Conservation (phyloP, 2,797 vertebrate genomes). For the Florisuga fusca region DNA sequence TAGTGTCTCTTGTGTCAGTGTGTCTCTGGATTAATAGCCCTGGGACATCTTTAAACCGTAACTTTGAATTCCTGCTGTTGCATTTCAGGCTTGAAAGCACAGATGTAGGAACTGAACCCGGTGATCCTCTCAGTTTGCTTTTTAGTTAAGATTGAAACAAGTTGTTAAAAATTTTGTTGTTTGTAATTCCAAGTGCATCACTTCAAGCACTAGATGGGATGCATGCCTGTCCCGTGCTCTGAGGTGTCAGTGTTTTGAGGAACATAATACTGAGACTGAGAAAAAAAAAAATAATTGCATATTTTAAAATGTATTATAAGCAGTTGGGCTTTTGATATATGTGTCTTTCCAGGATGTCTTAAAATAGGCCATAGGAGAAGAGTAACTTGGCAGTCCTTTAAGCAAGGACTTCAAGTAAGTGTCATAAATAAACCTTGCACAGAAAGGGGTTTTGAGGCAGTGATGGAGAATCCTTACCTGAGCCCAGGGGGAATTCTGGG, state of each 20-base stretch:
- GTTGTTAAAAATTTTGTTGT: background rate
- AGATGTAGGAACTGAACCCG: background rate
- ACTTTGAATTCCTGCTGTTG: background rate
- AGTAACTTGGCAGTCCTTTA: background rate
- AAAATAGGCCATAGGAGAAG: background rate
- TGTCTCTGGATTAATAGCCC: background rate
- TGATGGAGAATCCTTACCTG: background rate
- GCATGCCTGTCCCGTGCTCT: accelerated
- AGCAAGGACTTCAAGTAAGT: background rate
- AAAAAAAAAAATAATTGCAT: background rate
- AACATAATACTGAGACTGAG: background rate
- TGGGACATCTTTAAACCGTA: background rate
- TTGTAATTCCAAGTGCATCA: background rate
- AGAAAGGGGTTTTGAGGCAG: background rate
- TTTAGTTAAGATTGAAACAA: background rate
- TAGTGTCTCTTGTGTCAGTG: background rate
- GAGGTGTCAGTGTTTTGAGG: accelerated
- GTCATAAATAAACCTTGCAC: background rate
- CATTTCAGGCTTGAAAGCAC: background rate
- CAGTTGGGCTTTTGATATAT: background rate
- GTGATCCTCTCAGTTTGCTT: accelerated
- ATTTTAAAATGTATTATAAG: background rate
- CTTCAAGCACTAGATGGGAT: background rate
- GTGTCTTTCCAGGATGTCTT: background rate
- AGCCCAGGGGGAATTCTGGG: background rate